Conservation (phyloP, 2,888 invertebrate species). For the Bembecia ichneumoniformis region DNA sequence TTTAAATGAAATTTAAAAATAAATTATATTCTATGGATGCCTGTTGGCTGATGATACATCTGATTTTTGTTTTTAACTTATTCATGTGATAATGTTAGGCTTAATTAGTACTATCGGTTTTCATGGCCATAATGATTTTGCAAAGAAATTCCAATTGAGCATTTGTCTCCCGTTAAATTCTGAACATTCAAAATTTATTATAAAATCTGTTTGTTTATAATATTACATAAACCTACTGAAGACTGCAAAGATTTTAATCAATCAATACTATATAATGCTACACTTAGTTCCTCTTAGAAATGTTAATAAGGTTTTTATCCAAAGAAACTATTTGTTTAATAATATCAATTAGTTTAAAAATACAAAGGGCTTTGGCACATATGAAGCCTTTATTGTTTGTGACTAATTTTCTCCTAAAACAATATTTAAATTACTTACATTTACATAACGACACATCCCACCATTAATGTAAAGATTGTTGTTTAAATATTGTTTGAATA, state of each 20-base stretch:
- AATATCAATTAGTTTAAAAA: slow-evolving; percentile 47
- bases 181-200: slow-evolving; percentile 18
- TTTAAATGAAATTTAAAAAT: slow-evolving; percentile 67
- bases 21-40: slow-evolving; percentile 47
- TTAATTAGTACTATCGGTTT: slow-evolving; percentile 47
- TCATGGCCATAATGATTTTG: slow-evolving; percentile 58
- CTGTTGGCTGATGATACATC: slow-evolving; percentile 44
- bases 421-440: slow-evolving; percentile 61
- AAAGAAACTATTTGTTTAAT: slow-evolving; percentile 57
- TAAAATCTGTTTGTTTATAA: slow-evolving; percentile 24
- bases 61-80: slow-evolving; percentile 55
- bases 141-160: slow-evolving; percentile 56
- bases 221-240: slow-evolving; percentile 19
- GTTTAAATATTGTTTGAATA: slow-evolving; percentile 64
- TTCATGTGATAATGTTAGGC: slow-evolving; percentile 65
- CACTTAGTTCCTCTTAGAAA: slow-evolving; percentile 69
- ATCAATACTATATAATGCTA: slow-evolving; percentile 36
- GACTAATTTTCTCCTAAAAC: slow-evolving; percentile 48
- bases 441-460: slow-evolving; percentile 54
- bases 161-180: slow-evolving; percentile 36
- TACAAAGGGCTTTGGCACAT: slow-evolving; percentile 25
- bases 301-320: slow-evolving; percentile 65
- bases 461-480: slow-evolving; percentile 60
- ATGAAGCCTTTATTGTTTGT: slow-evolving; percentile 32
- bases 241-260: slow-evolving; percentile 26